Conservation (phyloP, 2,888 invertebrate species). For the Parnassius glacialis region DNA sequence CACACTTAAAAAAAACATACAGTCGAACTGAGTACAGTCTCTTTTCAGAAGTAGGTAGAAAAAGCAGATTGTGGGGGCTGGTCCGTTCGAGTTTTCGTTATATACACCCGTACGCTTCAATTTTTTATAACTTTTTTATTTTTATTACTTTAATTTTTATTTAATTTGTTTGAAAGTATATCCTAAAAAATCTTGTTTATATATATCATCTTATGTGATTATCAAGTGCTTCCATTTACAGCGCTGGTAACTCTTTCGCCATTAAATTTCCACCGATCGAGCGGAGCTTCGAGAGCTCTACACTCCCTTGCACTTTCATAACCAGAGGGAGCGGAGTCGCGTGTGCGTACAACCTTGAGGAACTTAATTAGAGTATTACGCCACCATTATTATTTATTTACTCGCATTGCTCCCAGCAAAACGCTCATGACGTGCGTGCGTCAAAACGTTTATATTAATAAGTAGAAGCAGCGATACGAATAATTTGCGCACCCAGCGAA, state of each 20-base stretch:
- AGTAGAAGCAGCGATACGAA: slow-evolving; percentile 21
- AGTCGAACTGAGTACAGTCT: too few species aligned
- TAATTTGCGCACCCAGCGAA: slow-evolving; percentile 25
- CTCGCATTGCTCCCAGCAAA: slow-evolving; percentile 2
- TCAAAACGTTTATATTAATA: slow-evolving; percentile 14
- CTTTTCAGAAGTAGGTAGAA: too few species aligned
- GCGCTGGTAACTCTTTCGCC: slow-evolving; percentile 3
- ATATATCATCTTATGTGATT: neutral
- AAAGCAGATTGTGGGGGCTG: too few species aligned
- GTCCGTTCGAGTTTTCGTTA: too few species aligned
- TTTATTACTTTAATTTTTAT: too few species aligned
- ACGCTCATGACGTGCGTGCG: slow-evolving; percentile 1
- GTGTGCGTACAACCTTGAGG: slow-evolving; percentile 15
- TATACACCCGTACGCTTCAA: too few species aligned
- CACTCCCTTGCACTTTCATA: slow-evolving; percentile 16
- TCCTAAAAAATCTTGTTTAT: neutral
- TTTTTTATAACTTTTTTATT: too few species aligned
- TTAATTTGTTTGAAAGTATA: too few species aligned
- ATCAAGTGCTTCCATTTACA: neutral
- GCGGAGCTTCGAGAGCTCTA: neutral
- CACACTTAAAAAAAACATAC: too few species aligned
- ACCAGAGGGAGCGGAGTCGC: slow-evolving; percentile 20
- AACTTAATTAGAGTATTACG: slow-evolving; percentile 21
- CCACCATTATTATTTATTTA: slow-evolving; percentile 23
- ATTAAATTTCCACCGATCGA: slow-evolving; percentile 5